Evolutionary conservation across 2,797 vertebrate species (phyloP).

Genomic region (Cirrhinus mrigala): DNA sequence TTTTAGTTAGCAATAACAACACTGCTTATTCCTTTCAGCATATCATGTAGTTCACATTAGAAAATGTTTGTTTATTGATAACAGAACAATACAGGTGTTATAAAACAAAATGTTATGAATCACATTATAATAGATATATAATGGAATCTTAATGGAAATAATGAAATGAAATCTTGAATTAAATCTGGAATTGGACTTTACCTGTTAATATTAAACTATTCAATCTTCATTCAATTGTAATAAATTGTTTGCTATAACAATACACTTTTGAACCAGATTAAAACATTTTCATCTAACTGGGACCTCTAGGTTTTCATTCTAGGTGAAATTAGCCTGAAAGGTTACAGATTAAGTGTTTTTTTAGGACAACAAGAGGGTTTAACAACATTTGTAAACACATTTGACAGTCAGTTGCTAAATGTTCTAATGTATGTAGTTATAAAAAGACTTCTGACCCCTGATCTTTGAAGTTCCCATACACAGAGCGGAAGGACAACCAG

Average conservation of each 20-base stretch:
- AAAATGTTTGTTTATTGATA: neutral
- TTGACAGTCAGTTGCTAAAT: neutral
- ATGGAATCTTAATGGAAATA: neutral
- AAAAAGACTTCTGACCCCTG: constrained; percentile 80
- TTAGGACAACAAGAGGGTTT: neutral
- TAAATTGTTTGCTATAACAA: neutral
- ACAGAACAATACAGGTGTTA: neutral
- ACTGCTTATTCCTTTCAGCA: neutral
- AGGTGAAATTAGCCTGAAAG: neutral
- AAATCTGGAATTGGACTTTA: too few species aligned
- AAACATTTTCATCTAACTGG: neutral
- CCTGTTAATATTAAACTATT: too few species aligned
- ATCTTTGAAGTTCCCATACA: constrained; percentile 92
- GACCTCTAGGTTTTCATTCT: neutral
- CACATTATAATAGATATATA: neutral
- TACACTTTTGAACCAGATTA: neutral
- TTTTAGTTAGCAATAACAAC: neutral
- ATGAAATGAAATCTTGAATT: too few species aligned
- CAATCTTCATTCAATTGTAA: neutral
- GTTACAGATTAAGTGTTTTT: too few species aligned
- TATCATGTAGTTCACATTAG: neutral
- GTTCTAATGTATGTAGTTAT: neutral
- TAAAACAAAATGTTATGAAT: neutral
- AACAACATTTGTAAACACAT: neutral
- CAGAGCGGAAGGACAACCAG: constrained; percentile 89